A percentile compares a stretch with the other conserved stretches of the same genome.
These are phyloP conservation scores for Parotia lawesii DNA, from an alignment of 2,113 vertebrate genomes.

Conservation along the genomic window DNA sequence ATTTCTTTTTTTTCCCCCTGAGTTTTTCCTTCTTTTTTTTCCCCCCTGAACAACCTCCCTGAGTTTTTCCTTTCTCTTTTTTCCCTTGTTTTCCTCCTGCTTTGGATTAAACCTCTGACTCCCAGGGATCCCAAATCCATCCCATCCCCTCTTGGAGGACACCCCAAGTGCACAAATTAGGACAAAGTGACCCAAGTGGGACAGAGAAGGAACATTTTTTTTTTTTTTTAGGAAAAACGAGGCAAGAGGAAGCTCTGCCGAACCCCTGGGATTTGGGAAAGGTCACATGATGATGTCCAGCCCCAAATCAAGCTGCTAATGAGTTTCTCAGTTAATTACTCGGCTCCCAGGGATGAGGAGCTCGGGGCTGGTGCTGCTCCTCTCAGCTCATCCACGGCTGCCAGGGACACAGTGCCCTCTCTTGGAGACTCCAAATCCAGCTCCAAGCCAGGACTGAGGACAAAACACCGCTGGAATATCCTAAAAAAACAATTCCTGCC, in stretches of 20 bases:
- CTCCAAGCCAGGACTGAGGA: rapidly evolving
- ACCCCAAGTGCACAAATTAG: slow-evolving; percentile 4
- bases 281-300: not conserved
- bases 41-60: not conserved
- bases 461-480: not conserved
- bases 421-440: not conserved
- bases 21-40: not conserved
- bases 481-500: not conserved
- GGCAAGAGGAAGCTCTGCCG: not conserved
- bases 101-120: not conserved
- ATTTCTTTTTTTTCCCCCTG: not conserved
- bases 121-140: rapidly evolving
- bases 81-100: not conserved
- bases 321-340: not conserved
- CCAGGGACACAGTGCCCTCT: slow-evolving; percentile 49
- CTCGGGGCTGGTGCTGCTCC: not conserved
- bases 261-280: not conserved
- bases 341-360: not conserved
- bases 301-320: not conserved
- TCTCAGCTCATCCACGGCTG: not conserved
- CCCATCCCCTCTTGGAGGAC: not conserved
- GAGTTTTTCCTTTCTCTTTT: not conserved
- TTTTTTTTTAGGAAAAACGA: not conserved
- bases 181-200: not conserved
- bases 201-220: not conserved